Conservation (phyloP, 37 sponge, comb jelly and placozoan species). For the Sycon ciliatum region DNA sequence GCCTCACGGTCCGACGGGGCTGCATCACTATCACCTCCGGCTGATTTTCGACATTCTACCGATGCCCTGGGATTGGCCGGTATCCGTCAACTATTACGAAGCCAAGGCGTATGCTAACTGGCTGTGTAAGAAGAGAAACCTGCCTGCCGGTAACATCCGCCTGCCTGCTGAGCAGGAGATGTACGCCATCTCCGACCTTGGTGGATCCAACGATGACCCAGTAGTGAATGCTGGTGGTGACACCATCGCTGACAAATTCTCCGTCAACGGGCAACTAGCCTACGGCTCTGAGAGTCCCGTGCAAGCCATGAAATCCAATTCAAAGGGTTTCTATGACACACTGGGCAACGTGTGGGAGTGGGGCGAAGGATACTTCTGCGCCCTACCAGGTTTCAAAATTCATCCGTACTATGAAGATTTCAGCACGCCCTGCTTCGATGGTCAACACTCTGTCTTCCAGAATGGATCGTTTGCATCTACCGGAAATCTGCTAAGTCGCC, state of each 20-base stretch:
- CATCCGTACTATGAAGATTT: conserved; percentile 73
- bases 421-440: conserved; percentile 76
- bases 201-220: no score
- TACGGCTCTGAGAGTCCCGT: no score
- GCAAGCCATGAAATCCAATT: no score
- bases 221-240: no score
- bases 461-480: conserved; percentile 79
- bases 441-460: conserved; percentile 77
- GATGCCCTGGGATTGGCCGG: conserved; percentile 87
- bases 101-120: conserved; percentile 84
- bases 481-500: conserved; percentile 57
- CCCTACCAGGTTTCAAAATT: conserved; percentile 64
- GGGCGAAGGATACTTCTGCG: conserved; percentile 84
- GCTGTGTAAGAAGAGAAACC: conserved; percentile 53
- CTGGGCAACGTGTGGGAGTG: conserved; percentile 92
- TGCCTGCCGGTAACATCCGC: no score
- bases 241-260: no score
- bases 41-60: conserved; percentile 68
- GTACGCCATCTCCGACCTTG: conserved; percentile 59
- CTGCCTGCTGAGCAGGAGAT: conserved; percentile 84
- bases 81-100: conserved; percentile 84
- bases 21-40: no score
- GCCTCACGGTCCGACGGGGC: no score
- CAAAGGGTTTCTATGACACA: conserved; percentile 66
- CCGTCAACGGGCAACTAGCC: no score